Conservation (phyloP, 1,140 invertebrate species). For the Panagrolaimus sp. region DNA sequence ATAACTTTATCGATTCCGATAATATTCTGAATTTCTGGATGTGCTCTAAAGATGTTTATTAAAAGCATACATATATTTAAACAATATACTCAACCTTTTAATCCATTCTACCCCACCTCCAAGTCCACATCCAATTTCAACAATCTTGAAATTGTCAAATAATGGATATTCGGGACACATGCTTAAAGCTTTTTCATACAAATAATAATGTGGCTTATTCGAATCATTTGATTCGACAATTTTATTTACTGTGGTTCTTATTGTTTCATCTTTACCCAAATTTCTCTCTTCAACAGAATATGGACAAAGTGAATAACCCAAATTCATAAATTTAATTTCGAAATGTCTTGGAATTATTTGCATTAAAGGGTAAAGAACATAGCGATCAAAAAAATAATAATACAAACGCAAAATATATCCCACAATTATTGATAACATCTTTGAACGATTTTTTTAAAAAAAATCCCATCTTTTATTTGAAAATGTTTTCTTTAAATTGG, state of each 20-base stretch:
- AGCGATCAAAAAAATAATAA: conserved; percentile 31
- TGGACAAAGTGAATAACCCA: conserved; percentile 23
- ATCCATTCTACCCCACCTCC: conserved; percentile 38
- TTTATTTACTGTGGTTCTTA: not conserved
- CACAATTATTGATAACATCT: not conserved
- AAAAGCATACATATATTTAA: not conserved
- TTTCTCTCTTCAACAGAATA: not conserved
- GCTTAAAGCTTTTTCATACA: conserved; percentile 36
- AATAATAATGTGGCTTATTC: conserved; percentile 22
- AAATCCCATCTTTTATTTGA: no score
- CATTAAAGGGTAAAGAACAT: conserved; percentile 28
- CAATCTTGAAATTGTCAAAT: conserved; percentile 18
- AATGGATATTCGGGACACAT: conserved; percentile 30
- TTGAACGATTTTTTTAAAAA: no score
- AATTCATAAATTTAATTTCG: conserved; percentile 27
- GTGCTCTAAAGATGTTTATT: conserved; percentile 21
- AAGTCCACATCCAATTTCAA: conserved; percentile 33
- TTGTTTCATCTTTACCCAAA: not conserved
- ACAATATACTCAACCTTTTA: conserved; percentile 16
- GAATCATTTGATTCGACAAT: not conserved
- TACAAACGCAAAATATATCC: conserved; percentile 21
- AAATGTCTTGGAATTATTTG: conserved; percentile 19
- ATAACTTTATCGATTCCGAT: conserved; percentile 24
- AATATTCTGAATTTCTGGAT: conserved; percentile 24
- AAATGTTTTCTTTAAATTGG: no score